Evolutionary conservation across 2,888 invertebrate genomes (phyloP).

Genomic region (Hecatera dysodea): DNA sequence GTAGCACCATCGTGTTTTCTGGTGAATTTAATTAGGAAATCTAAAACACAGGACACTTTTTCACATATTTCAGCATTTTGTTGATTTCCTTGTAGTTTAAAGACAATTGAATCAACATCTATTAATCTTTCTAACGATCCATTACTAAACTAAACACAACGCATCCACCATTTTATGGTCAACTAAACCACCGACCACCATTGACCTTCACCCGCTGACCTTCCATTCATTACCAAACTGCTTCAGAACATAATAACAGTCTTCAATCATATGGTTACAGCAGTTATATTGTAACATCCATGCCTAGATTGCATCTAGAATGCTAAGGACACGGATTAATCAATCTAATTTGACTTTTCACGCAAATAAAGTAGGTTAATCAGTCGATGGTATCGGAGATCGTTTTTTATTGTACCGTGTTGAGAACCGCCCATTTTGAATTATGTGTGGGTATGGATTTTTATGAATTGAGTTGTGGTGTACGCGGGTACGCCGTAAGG

Average conservation of each 20-base stretch:
- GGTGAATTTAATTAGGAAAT: too few species aligned
- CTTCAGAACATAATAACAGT: slow-evolving; percentile 51
- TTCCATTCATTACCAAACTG: slow-evolving; percentile 53
- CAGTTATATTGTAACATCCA: slow-evolving; percentile 50
- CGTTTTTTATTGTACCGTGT: not conserved
- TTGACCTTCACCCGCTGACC: slow-evolving; percentile 56
- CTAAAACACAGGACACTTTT: too few species aligned
- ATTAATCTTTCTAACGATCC: not conserved
- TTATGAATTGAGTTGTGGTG: too few species aligned
- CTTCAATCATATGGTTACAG: slow-evolving; percentile 54
- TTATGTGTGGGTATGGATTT: not conserved
- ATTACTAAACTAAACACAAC: slow-evolving; percentile 9
- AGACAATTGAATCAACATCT: too few species aligned
- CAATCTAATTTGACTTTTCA: slow-evolving; percentile 59
- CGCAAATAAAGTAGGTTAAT: slow-evolving; percentile 47
- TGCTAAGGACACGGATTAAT: slow-evolving; percentile 54
- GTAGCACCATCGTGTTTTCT: too few species aligned
- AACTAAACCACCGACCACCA: not conserved
- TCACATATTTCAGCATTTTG: too few species aligned
- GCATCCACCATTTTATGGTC: slow-evolving; percentile 17
- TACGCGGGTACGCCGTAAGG: too few species aligned
- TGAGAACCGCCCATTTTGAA: slow-evolving; percentile 13
- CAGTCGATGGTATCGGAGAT: slow-evolving; percentile 29
- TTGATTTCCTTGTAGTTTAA: too few species aligned
- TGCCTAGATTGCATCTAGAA: slow-evolving; percentile 42